Evolutionary conservation across 2,113 vertebrate genomes (phyloP), one percentile per base, ranked within the genome.

Genomic region (Phyllostomus discolor): DNA sequence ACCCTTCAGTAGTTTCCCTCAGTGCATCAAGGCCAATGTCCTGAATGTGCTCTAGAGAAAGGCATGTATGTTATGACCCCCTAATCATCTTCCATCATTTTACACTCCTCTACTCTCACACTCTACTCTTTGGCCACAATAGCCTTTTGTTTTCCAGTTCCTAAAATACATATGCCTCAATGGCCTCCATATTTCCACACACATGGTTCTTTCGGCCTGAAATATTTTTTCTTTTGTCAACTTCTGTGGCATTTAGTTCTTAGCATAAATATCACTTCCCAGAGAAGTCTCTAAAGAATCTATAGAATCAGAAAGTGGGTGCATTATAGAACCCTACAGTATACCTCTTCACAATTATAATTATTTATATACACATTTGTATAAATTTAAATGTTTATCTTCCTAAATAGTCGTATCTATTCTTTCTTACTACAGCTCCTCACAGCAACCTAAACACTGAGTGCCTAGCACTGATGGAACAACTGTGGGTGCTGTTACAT

Each of bases 1-100:
- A 16, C 41, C 8, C 24, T 48, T 52, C 50, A 22, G 2, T 35
- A 17, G 3, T 20, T 70, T 86, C 14, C 50, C 17, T 69, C 62
- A 64, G 28, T 20, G 17, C 19, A 62, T 62, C 16, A 90, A 91
- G 43, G 16, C 28, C 50, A 84, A n/a, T 38, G 62, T 46, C 66
- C 33, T 19, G 35, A 54, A n/a, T 59, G 9, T 33, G 5, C 6
- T 28, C 41, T 75, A 24, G 20, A 75, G 31, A 84, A 24, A 6
- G 10, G 4, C 16, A 15, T 76, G 15, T 1, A 1, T 79, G 28
- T n/a, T 41, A 41, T 1, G 5, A 41, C 3, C 31, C 10, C n/a
- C 59, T 72, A 20, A 10, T 0, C 46, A 76, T 73, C 52, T n/a
- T 73, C 19, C 19, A n/a, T 59, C 24, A 31, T 20, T 85, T 82